phyloP scores from a whole-genome alignment of 2,113 vertebrate species.

The Okapia johnstoni region DNA sequence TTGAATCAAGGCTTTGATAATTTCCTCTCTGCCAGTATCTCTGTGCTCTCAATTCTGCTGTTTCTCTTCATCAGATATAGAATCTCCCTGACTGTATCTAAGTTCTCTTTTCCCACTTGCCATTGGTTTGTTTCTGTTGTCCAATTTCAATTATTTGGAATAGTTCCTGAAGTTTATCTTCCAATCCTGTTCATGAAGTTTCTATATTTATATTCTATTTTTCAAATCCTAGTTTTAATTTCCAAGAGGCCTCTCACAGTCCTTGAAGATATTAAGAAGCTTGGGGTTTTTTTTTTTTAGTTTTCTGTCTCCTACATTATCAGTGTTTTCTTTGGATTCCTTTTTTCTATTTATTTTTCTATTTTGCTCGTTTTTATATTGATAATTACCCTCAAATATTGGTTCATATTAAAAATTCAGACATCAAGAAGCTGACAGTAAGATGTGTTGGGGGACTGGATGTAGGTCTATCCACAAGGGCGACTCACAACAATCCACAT shows the following conservation, averaged over 20 bases:
- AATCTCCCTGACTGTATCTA: neutral
- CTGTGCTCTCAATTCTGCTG: neutral
- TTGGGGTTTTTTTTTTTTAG: neutral
- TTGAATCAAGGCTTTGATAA: neutral
- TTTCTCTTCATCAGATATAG: neutral
- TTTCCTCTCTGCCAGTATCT: neutral
- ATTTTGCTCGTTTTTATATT: neutral
- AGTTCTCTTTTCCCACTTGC: neutral
- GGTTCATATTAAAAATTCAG: neutral
- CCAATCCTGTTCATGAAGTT: neutral
- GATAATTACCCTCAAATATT: neutral
- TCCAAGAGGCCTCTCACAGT: neutral
- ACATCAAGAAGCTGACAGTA: neutral
- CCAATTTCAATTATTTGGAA: neutral
- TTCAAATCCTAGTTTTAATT: neutral
- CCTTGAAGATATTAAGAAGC: neutral
- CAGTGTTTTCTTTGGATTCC: neutral
- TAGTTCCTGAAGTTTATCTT: neutral
- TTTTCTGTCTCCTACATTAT: neutral
- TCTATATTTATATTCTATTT: neutral
- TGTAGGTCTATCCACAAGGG: too few relatives aligned
- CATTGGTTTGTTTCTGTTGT: neutral
- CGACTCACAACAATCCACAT: neutral
- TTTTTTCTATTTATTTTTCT: neutral
- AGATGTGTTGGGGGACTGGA: rapidly evolving